Conservation (phyloP, 1,140 invertebrate genomes). For the Chlorops oryzae region DNA sequence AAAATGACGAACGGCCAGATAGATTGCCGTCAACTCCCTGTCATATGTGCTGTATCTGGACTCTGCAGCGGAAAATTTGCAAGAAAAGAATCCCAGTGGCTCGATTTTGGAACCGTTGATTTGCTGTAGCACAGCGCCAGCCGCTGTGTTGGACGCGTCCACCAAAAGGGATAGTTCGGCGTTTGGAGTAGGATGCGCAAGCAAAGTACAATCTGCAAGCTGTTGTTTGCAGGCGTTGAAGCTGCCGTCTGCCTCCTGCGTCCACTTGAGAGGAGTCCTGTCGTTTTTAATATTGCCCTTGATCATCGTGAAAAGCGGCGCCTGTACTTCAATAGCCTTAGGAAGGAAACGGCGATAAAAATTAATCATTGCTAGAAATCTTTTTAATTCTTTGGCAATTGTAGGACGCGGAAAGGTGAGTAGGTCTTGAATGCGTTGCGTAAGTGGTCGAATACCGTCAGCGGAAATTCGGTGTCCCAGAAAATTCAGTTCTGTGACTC, state of each 20-base stretch:
- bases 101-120: no score
- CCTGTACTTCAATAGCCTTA: constrained; percentile 23
- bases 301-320: constrained; percentile 18
- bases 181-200: constrained; percentile 18
- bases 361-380: constrained; percentile 48
- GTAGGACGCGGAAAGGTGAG: constrained; percentile 30
- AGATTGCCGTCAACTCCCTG: constrained; percentile 35
- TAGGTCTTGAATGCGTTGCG: constrained; percentile 4
- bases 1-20: constrained; percentile 21
- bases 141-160: constrained; percentile 26
- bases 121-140: constrained; percentile 30
- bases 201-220: constrained; percentile 18
- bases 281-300: constrained; percentile 26
- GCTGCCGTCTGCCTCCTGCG: no score
- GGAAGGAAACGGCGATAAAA: constrained; percentile 40
- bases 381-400: constrained; percentile 28
- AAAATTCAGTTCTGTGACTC: constrained; percentile 22
- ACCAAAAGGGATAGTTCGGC: constrained; percentile 13
- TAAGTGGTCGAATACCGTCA: constrained; percentile 20
- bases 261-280: no score
- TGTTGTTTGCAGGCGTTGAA: constrained; percentile 32
- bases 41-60: constrained; percentile 28
- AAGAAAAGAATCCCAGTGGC: neutral
- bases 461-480: constrained; percentile 21
- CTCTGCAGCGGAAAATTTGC: constrained; percentile 1